Evolutionary conservation across 2,888 invertebrate species (phyloP).

Genomic region (Candidula unifasciata): DNA sequence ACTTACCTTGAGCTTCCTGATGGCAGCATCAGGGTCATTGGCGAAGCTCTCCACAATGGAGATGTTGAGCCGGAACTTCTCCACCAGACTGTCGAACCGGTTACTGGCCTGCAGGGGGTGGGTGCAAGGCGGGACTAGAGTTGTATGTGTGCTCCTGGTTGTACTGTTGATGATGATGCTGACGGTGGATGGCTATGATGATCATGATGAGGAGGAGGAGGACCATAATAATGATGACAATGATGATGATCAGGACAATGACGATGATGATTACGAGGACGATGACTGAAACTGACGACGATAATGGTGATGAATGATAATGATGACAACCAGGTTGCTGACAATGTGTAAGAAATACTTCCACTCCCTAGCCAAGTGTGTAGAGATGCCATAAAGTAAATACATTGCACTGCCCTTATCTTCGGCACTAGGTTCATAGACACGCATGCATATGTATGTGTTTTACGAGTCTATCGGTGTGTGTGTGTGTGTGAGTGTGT

Average conservation of each 20-base stretch:
- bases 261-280: neutral
- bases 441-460: too few species aligned
- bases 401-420: too few species aligned
- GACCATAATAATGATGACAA: neutral
- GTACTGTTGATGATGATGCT: too few species aligned
- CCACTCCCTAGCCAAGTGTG: too few species aligned
- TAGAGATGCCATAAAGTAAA: too few species aligned
- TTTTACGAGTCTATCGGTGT: too few species aligned
- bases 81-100: conserved; percentile 90
- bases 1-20: conserved; percentile 76
- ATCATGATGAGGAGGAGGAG: neutral
- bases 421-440: too few species aligned
- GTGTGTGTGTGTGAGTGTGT: too few species aligned
- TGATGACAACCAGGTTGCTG: too few species aligned
- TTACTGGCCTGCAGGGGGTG: conserved; percentile 85
- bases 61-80: conserved; percentile 88
- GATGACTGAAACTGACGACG: neutral
- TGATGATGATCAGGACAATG: neutral
- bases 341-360: too few species aligned
- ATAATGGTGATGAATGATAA: neutral
- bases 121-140: neutral
- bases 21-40: conserved; percentile 82
- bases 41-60: conserved; percentile 92
- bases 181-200: too few species aligned
- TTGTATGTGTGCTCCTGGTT: too few species aligned